These are phyloP conservation scores for Synanthedon andrenaeformis DNA, from an alignment of 2,888 invertebrate genomes.

Conservation along the genomic window DNA sequence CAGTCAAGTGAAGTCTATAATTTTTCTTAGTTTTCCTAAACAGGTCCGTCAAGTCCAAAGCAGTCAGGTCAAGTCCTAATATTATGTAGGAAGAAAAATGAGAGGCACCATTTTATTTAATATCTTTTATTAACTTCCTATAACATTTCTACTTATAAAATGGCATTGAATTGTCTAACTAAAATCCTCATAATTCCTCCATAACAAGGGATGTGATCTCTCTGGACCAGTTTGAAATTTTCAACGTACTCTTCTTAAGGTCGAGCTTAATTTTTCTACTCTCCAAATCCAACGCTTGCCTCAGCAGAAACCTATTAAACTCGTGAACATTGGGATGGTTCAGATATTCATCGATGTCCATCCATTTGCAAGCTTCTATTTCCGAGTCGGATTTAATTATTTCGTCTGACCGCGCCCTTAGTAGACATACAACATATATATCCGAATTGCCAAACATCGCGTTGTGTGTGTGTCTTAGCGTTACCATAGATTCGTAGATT, in stretches of 20 bases:
- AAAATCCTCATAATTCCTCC: constrained; percentile 26
- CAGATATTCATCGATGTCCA: constrained; percentile 80
- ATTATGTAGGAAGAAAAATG: too few species aligned
- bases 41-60: too few species aligned
- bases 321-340: constrained; percentile 78
- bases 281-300: constrained; percentile 75
- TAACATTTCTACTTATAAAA: too few species aligned
- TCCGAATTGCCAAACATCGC: constrained; percentile 87
- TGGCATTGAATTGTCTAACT: too few species aligned
- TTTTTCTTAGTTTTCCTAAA: too few species aligned
- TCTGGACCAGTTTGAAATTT: constrained; percentile 29
- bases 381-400: constrained; percentile 81
- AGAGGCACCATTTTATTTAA: too few species aligned
- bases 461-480: constrained; percentile 82
- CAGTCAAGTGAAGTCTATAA: too few species aligned
- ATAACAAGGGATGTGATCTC: constrained; percentile 44
- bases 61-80: too few species aligned
- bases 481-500: constrained; percentile 80
- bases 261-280: constrained; percentile 72
- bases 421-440: constrained; percentile 82
- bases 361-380: constrained; percentile 84
- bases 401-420: constrained; percentile 74
- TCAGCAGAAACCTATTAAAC: constrained; percentile 76
- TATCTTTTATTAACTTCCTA: too few species aligned
- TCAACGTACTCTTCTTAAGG: constrained; percentile 56